Evolutionary conservation across 1,140 invertebrate species (phyloP).

Genomic region (Dolichoris vasculosae): DNA sequence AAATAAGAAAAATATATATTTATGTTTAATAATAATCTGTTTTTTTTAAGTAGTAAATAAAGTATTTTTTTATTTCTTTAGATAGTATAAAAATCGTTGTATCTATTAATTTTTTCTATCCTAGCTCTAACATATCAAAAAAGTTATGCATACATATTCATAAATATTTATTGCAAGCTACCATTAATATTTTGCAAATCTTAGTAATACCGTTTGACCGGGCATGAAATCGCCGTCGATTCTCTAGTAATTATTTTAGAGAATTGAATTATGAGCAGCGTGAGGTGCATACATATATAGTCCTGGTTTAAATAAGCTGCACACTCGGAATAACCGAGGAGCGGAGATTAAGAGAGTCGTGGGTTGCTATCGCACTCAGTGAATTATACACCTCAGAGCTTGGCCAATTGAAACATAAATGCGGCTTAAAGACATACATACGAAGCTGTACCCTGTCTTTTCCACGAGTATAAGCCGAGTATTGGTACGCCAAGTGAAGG

Average conservation of each 20-base stretch:
- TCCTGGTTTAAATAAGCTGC: neutral
- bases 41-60: too few relatives aligned
- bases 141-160: too few relatives aligned
- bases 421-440: constrained; percentile 13
- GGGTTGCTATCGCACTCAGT: neutral
- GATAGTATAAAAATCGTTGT: too few relatives aligned
- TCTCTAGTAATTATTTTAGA: neutral
- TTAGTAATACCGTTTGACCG: too few relatives aligned
- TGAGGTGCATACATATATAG: neutral
- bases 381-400: constrained; percentile 26
- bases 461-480: neutral
- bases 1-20: too few relatives aligned
- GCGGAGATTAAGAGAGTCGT: neutral
- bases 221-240: too few relatives aligned
- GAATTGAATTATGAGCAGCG: neutral
- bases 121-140: too few relatives aligned
- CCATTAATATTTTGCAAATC: too few relatives aligned
- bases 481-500: neutral
- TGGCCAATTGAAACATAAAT: constrained; percentile 39
- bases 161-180: too few relatives aligned
- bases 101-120: too few relatives aligned
- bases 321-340: neutral
- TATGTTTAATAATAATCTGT: too few relatives aligned
- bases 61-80: too few relatives aligned
- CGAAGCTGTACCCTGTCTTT: neutral